A percentile compares a stretch with the other conserved stretches of the same genome.
These are phyloP conservation scores for Nothura maculosa DNA, from an alignment of 2,797 vertebrate species.

Conservation along the genomic window DNA sequence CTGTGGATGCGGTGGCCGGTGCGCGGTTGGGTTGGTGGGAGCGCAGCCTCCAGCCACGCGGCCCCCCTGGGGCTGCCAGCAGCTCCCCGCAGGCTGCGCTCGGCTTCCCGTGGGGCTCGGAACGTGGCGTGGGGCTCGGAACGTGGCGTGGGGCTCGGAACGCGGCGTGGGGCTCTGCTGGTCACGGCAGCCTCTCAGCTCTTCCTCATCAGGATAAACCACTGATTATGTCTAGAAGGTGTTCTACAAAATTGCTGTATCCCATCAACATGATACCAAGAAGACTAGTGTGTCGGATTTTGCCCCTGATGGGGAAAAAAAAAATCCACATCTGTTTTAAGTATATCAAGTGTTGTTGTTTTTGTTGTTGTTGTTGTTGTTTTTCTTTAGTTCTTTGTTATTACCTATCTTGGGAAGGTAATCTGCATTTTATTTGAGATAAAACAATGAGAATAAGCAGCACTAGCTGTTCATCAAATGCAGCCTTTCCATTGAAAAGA, in stretches of 20 bases:
- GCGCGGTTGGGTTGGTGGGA: neutral
- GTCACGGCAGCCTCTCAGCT: neutral
- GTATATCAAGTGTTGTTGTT: no score
- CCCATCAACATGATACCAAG: neutral
- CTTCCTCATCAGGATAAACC: fast-evolving
- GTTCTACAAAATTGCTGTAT: neutral
- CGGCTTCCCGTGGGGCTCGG: no score
- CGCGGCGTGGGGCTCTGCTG: no score
- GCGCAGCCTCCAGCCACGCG: no score
- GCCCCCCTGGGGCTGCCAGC: no score
- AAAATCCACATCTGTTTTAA: neutral
- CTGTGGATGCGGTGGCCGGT: neutral
- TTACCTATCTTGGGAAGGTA: neutral
- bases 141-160: no score
- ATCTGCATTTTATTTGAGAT: neutral
- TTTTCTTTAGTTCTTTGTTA: neutral
- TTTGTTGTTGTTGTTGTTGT: no score
- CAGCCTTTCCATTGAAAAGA: neutral
- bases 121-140: no score
- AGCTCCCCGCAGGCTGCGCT: no score
- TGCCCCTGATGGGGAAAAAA: neutral
- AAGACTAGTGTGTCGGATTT: neutral
- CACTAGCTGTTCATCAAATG: neutral
- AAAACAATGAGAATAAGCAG: neutral
- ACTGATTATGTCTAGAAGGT: neutral